Evolutionary conservation across 2,888 invertebrate species (phyloP).

Genomic region (Eupelmus urozonus): DNA sequence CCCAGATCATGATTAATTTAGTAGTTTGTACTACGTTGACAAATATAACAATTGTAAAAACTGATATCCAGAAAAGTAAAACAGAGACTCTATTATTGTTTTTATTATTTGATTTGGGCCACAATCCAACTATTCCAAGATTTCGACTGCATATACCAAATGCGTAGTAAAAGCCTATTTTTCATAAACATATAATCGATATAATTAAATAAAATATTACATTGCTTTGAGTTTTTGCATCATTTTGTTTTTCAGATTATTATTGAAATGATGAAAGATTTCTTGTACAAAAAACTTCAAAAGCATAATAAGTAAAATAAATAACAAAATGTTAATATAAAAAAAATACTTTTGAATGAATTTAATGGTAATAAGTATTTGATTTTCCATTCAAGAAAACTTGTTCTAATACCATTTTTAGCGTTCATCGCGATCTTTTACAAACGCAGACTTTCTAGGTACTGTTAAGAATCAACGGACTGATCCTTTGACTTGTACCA

Average conservation of each 20-base stretch:
- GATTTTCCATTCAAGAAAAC: neutral
- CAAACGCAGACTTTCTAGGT: neutral
- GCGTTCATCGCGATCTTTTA: constrained; percentile 18
- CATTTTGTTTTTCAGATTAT: no score
- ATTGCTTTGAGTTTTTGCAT: neutral
- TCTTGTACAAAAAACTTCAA: no score
- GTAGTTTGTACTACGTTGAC: constrained; percentile 52
- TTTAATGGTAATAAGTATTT: no score
- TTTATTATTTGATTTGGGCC: constrained; percentile 42
- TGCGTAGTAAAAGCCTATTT: constrained; percentile 43
- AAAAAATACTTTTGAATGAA: no score
- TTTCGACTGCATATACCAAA: constrained; percentile 42
- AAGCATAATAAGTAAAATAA: neutral
- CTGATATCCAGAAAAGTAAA: neutral
- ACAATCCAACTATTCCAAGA: constrained; percentile 53
- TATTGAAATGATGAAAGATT: no score
- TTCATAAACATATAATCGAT: no score
- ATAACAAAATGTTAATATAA: no score
- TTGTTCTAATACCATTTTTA: constrained; percentile 2
- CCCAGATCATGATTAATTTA: constrained; percentile 51
- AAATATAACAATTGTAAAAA: constrained; percentile 35
- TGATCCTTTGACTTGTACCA: constrained; percentile 15
- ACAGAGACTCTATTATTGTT: constrained; percentile 8
- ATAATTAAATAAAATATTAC: no score
- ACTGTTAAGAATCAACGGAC: neutral